phyloP scores from a whole-genome alignment of 2,113 vertebrate genomes.

The Phrynosoma platyrhinos region DNA sequence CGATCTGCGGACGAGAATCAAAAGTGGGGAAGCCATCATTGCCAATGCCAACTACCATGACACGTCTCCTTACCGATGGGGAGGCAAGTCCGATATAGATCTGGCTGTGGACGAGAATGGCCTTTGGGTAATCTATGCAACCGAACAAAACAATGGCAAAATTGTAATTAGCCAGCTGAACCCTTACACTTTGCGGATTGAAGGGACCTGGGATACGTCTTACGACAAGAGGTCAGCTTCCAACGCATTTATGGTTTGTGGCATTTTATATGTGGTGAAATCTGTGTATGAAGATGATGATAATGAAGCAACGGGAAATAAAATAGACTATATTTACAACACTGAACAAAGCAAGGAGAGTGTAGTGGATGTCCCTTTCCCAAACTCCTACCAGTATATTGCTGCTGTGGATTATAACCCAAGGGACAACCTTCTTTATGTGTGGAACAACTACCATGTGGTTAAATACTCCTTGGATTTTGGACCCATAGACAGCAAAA shows the following conservation, averaged over 20 bases:
- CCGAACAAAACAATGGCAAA: slow-evolving; percentile 97
- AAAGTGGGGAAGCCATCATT: slow-evolving; percentile 98
- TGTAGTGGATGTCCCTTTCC: slow-evolving; percentile 94
- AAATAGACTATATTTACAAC: slow-evolving; percentile 99
- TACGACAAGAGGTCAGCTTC: slow-evolving; percentile 98
- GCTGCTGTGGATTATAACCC: slow-evolving; percentile 99
- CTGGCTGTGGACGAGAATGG: slow-evolving; percentile 97
- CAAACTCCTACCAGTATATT: slow-evolving; percentile 99
- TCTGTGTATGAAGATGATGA: slow-evolving; percentile 98
- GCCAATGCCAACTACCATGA: slow-evolving; percentile 98
- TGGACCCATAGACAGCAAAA: slow-evolving; percentile 90
- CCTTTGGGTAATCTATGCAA: slow-evolving; percentile 98
- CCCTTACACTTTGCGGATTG: slow-evolving; percentile 94
- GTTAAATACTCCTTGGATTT: slow-evolving; percentile 98
- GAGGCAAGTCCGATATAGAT: slow-evolving; percentile 97
- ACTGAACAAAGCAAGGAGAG: slow-evolving; percentile 96
- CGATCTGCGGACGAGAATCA: slow-evolving; percentile 95
- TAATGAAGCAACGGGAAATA: slow-evolving; percentile 97
- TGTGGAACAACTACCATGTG: slow-evolving; percentile 99
- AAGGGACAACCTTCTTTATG: slow-evolving; percentile 95
- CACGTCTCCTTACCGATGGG: slow-evolving; percentile 98
- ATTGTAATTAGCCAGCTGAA: slow-evolving; percentile 98
- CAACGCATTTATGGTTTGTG: slow-evolving; percentile 99
- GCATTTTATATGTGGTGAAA: slow-evolving; percentile 96
- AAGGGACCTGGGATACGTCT: slow-evolving; percentile 97